Evolutionary conservation across 2,888 invertebrate genomes (phyloP), one percentile per base, ranked within the genome.

Genomic region (Eilema depressum): DNA sequence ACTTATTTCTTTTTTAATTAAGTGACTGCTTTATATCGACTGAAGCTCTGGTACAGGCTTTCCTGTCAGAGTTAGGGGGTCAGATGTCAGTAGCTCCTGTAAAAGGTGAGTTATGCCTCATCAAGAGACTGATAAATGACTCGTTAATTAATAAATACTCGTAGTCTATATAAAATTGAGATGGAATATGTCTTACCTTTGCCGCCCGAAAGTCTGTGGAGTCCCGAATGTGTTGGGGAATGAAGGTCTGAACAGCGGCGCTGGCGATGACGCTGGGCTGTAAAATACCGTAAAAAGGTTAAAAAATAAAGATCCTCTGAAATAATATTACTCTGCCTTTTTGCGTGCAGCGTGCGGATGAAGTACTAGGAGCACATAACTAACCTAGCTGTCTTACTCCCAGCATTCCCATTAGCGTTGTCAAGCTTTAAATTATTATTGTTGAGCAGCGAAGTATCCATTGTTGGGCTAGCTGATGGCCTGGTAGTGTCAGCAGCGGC

Each of bases 201-300:
- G 95, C 71, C 95, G 88, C 68, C 94, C 93, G 77, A 95, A 95
- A 14, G 92, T 87, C 75, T 93, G 95, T 57, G 95, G 95, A 66
- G 97, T 96, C 72, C 97, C 97, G 85, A 97, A 97, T 33, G 97
- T 97, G 85, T 96, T 97, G 63, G 97, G 96, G 90, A 97, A 97
- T 82, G 97, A 96, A 63, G 97, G 97, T 92, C 97, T 95, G 93
- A 97, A 97, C 92, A 97, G 94, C 68, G 97, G 97, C 60, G 96
- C 96, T 33, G 96, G 96, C 69, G 96, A 96, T 75, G 96, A 96
- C 30, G 96, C 96, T 68, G 96, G 96, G 87, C 96, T 96, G 93
- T 14, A 93, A 92, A 30, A 57, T 33, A 33, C 0, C 1, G 28
- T 57, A 17, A 30, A 47, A 56, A 57, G 33, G 17, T 41, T 25